Evolutionary conservation across 2,888 invertebrate species (phyloP), one percentile per base, ranked within the genome.

Genomic region (Papilio gigon): DNA sequence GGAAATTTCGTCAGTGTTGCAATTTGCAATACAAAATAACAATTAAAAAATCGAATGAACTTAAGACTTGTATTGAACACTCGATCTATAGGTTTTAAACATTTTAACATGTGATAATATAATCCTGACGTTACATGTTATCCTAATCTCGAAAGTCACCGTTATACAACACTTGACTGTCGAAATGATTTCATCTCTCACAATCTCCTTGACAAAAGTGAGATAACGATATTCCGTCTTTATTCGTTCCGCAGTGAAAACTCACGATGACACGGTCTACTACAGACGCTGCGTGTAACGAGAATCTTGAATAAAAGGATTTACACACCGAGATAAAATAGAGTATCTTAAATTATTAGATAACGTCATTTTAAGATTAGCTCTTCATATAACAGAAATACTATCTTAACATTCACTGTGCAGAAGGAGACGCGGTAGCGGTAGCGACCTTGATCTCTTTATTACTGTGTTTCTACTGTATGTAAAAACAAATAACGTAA

Each of bases 281-380:
- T 27, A 27, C 53, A 5, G 9, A 53, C 14, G 27, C 3, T 17
- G 17, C 2, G 17, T 27, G n/a, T 9, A 17, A 3, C 53, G 4
- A 6, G 27, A 12, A 27, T 53, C 17, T 56, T 30, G 8, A 27
- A 53, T 0, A 25, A 1, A 27, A n/a, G 50, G 50, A 50, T 50
- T 50, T 50, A 50, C 50, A 27, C n/a, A 8, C 6, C 22, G 47
- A n/a, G 8, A 60, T 9, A 56, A 56, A 56, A 27, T 50, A 53
- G 30, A 27, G 12, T 53, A 30, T 30, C 27, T 53, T 12, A 56
- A 30, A 56, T 56, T 56, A 30, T 56, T 56, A 30, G 53, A 56
- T 56, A 56, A 30, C 30, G 17, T 56, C 30, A 2, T 56, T 56
- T 56, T 30, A 56, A 30, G 53, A 56, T 56, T 56, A 30, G 17